Conservation (phyloP, 2,113 vertebrate species). For the Psittacus erithacus region DNA sequence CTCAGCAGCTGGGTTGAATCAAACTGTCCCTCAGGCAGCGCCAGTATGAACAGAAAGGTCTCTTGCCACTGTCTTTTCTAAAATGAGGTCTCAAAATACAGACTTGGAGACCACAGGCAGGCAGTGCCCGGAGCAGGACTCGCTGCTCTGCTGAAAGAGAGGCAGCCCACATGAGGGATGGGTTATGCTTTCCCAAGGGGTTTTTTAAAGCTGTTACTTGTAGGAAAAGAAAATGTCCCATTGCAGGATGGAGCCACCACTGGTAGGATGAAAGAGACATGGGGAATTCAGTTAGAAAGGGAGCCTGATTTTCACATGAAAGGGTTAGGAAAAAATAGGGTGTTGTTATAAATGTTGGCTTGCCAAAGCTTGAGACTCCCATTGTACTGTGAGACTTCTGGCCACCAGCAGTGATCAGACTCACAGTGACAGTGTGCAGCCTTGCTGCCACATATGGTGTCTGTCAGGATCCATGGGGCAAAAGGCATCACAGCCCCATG, state of each 20-base stretch:
- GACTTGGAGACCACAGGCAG: background rate
- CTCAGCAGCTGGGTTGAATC: background rate
- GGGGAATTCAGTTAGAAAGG: background rate
- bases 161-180: background rate
- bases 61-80: background rate
- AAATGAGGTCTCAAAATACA: slow-evolving; percentile 13
- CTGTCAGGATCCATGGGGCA: background rate
- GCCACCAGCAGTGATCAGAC: background rate
- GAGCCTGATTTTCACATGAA: background rate
- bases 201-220: background rate
- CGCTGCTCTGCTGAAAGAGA: background rate
- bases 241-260: background rate
- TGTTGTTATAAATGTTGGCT: background rate
- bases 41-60: background rate
- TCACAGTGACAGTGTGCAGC: accelerated
- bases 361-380: background rate
- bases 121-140: background rate
- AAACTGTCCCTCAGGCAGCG: background rate
- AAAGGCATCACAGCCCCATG: background rate
- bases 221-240: background rate
- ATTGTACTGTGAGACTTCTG: background rate
- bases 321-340: background rate
- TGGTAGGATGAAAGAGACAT: background rate
- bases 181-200: background rate
- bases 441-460: background rate